Base-by-base conservation (phyloP, 1,140 invertebrate species). In the Eufriesea mexicana region DNA sequence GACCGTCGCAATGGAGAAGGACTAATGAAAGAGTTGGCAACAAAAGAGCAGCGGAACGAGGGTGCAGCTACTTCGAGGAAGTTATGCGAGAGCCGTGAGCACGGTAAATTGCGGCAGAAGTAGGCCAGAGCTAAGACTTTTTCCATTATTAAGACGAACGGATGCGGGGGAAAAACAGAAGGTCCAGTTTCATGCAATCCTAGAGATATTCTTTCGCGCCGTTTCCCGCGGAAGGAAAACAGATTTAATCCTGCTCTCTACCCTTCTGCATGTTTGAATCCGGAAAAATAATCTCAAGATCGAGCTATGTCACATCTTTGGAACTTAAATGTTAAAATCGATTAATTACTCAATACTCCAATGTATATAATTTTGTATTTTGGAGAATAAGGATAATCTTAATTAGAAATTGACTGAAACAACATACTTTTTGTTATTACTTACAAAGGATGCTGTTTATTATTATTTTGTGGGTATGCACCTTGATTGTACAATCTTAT, bases 101-200 rank as follows among this genome's bases (percentile, higher is more conserved):
- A 74, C 71, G 59, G 61, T 66, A 64, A 81, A 81, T 81, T 47
- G 49, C 49, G 35, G n/a, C 42, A 18, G 28, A 81, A 81, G 79
- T 74, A 66, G 79, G 79, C 49, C 79, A 74, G 25, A 66, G 59
- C 51, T 66, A 73, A 64, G 79, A 61, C 71, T 80, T 66, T 72
- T 64, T 80, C 8, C 79, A 80, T 80, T 80, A 80, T 80, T 74
- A 80, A 80, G 61, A n/a, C n/a, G 47, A 54, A 80, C 23, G 51
- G 18, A 25, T 16, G 59, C 35, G 28, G 28, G 18, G 20, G 20
- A 18, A 42, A 72, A 62, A 47, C 8, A 18, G 6, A 42, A 72
- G 25, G 28, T 25, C 57, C n/a, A n/a, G 9, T 54, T 51, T 45
- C 23, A 23, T 12, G 14, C 9, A 10, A 12, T 51, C 28, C 18